Percentiles rank a stretch among this genome's conserved stretches.
phyloP scores from a whole-genome alignment of 1,140 invertebrate species.

The Armadillidium nasatum region DNA sequence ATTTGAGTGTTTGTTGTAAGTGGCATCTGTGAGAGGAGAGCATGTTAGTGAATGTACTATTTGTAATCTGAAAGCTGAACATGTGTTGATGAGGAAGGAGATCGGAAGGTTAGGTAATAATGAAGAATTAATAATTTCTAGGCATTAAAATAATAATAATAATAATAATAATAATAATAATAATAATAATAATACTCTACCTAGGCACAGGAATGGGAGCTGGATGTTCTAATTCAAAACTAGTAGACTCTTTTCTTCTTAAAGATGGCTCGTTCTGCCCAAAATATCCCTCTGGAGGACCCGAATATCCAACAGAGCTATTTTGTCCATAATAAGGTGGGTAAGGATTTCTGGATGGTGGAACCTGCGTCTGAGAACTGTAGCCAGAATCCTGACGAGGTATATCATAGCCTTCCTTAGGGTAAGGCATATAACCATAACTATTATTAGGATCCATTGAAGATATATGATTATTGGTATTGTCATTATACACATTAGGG shows the following conservation, averaged over 20 bases:
- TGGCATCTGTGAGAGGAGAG: no score
- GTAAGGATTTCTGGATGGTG: conserved; percentile 41
- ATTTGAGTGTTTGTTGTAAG: no score
- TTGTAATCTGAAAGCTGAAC: no score
- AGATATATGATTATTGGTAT: conserved; percentile 43
- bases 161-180: no score
- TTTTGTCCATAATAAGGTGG: conserved; percentile 42
- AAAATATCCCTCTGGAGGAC: conserved; percentile 19
- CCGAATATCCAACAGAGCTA: conserved; percentile 33
- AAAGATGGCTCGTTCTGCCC: conserved; percentile 35
- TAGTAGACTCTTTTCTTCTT: conserved; percentile 60
- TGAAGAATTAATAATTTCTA: no score
- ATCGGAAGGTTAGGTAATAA: no score
- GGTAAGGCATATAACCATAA: conserved; percentile 46
- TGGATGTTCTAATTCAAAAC: conserved; percentile 63
- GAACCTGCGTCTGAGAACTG: conserved; percentile 45
- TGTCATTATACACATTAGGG: conserved; percentile 28
- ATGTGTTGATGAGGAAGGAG: no score
- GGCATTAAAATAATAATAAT: no score
- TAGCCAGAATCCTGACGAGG: conserved; percentile 47
- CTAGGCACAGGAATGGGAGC: conserved; percentile 55
- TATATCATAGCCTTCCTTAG: conserved; percentile 45
- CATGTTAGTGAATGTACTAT: no score
- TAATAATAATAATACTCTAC: conserved; percentile 44
- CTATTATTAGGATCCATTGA: conserved; percentile 44